Evolutionary conservation across 2,888 invertebrate species (phyloP).

Genomic region (Melanotus villosus): DNA sequence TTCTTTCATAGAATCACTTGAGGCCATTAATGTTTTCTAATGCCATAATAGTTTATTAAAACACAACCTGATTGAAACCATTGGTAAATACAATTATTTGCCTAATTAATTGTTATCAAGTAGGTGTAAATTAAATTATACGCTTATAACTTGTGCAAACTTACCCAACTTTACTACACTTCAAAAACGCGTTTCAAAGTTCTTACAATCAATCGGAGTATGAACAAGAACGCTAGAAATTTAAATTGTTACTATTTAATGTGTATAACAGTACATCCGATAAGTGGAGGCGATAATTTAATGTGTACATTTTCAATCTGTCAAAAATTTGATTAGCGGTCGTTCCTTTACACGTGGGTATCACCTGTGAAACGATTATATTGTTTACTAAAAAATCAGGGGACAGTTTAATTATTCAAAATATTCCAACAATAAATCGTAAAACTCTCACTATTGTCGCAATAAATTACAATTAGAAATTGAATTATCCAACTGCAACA

Average conservation of each 20-base stretch:
- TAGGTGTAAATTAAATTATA: conserved; percentile 1
- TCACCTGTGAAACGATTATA: not conserved
- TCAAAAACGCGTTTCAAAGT: too few relatives aligned
- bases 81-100: not conserved
- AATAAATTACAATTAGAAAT: conserved; percentile 2
- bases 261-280: too few relatives aligned
- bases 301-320: not conserved
- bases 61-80: too few relatives aligned
- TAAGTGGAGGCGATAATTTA: too few relatives aligned
- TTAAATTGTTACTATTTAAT: too few relatives aligned
- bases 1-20: too few relatives aligned
- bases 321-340: conserved; percentile 3
- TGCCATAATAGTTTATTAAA: too few relatives aligned
- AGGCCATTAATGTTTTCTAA: too few relatives aligned
- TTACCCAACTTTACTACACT: too few relatives aligned
- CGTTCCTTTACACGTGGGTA: not conserved
- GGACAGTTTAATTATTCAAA: not conserved
- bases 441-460: not conserved
- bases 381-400: not conserved
- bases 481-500: not conserved
- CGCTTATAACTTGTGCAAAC: not conserved
- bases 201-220: too few relatives aligned
- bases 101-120: conserved; percentile 15
- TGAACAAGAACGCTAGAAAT: too few relatives aligned
- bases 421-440: not conserved